These are phyloP conservation scores for Potorous gilbertii DNA, from an alignment of 2,797 vertebrate species.

Conservation along the genomic window DNA sequence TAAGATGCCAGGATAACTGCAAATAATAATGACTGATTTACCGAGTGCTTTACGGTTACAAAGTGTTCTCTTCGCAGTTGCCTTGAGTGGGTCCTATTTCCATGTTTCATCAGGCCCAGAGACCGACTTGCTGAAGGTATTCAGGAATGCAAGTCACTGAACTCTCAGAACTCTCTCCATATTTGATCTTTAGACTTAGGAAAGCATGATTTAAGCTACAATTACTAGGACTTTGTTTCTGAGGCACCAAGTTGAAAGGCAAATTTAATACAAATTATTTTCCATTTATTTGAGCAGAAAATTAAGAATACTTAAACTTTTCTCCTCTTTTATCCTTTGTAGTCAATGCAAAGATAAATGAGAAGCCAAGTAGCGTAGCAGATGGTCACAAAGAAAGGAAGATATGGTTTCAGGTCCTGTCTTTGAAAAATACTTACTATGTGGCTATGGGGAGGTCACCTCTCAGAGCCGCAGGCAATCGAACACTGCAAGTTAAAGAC, in stretches of 20 bases:
- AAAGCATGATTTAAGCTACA: neutral
- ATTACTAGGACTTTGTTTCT: neutral
- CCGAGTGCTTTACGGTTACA: neutral
- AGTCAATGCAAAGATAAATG: neutral
- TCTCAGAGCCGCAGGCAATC: neutral
- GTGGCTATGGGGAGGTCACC: neutral
- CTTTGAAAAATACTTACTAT: neutral
- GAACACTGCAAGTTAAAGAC: neutral
- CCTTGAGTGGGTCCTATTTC: neutral
- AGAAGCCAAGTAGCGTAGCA: neutral
- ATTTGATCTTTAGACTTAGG: neutral
- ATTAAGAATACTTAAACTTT: neutral
- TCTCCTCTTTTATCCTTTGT: neutral
- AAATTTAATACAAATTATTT: neutral
- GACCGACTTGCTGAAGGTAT: neutral
- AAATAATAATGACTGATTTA: neutral
- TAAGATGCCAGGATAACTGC: constrained; percentile 1
- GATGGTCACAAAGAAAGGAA: neutral
- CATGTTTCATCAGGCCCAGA: neutral
- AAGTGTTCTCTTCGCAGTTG: neutral
- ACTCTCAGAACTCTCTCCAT: neutral
- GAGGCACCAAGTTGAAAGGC: neutral
- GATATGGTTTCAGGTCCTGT: neutral
- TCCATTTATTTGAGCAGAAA: neutral
- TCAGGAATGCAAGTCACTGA: neutral